phyloP scores from a whole-genome alignment of 2,797 vertebrate genomes.

The Microctenopoma steveboyesi region DNA sequence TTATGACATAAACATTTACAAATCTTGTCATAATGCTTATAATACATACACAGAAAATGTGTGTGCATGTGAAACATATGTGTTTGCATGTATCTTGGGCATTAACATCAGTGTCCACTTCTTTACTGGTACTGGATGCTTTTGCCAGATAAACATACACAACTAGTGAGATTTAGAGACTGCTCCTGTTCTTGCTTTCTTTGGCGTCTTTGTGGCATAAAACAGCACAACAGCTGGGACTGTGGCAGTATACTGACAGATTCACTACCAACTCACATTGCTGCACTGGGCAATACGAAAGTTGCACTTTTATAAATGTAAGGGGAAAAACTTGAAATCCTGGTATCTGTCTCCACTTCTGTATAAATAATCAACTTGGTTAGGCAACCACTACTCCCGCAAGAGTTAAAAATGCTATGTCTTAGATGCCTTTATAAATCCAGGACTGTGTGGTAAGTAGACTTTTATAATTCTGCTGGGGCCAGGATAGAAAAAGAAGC shows the following conservation, averaged over 20 bases:
- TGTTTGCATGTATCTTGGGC: too few relatives aligned
- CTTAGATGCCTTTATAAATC: conserved; percentile 22
- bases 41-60: too few relatives aligned
- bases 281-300: not conserved
- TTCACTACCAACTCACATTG: not conserved
- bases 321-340: not conserved
- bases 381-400: conserved; percentile 13
- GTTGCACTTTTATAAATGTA: not conserved
- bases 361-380: conserved; percentile 25
- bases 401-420: conserved; percentile 21
- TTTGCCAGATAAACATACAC: not conserved
- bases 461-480: conserved; percentile 28
- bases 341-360: not conserved
- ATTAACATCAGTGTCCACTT: too few relatives aligned
- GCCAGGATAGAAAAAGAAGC: conserved; percentile 18
- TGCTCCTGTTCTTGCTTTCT: not conserved
- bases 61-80: too few relatives aligned
- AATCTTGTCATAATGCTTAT: not conserved
- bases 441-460: conserved; percentile 18
- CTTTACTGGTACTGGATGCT: not conserved
- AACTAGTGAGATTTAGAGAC: not conserved
- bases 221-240: conserved; percentile 4
- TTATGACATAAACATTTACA: not conserved
- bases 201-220: not conserved
- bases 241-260: not conserved